Evolutionary conservation across 2,113 vertebrate species (phyloP).

Genomic region (Nesoenas mayeri): DNA sequence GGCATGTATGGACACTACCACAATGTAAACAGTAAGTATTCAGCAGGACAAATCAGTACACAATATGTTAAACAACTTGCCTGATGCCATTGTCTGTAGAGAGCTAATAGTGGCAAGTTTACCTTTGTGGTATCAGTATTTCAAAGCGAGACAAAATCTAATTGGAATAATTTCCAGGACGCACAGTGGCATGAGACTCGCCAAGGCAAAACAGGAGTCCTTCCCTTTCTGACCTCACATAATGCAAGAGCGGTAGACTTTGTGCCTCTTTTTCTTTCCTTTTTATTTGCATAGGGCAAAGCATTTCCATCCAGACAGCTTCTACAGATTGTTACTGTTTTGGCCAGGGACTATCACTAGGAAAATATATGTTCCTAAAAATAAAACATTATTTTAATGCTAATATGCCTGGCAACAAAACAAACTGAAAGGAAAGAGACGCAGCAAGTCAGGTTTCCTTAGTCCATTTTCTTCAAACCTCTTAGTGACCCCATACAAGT

Average conservation of each 20-base stretch:
- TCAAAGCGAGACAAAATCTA: not conserved
- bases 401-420: conserved; percentile 5
- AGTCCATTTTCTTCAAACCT: not conserved
- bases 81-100: not conserved
- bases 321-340: not conserved
- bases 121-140: not conserved
- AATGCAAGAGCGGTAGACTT: not conserved
- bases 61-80: not conserved
- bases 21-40: not conserved
- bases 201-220: not conserved
- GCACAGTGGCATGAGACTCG: not conserved
- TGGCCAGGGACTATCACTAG: not conserved
- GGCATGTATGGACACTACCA: not conserved
- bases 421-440: not conserved
- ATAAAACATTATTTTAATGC: not conserved
- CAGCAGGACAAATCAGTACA: not conserved
- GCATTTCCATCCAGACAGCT: not conserved
- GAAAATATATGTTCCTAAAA: not conserved
- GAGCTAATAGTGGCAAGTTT: not conserved
- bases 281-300: not conserved
- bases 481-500: not conserved
- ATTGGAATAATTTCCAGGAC: not conserved
- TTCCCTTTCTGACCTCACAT: not conserved
- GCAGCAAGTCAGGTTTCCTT: not conserved
- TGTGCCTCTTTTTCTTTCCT: not conserved